Evolutionary conservation across 2,113 vertebrate species (phyloP).

Genomic region (Athene cunicularia): DNA sequence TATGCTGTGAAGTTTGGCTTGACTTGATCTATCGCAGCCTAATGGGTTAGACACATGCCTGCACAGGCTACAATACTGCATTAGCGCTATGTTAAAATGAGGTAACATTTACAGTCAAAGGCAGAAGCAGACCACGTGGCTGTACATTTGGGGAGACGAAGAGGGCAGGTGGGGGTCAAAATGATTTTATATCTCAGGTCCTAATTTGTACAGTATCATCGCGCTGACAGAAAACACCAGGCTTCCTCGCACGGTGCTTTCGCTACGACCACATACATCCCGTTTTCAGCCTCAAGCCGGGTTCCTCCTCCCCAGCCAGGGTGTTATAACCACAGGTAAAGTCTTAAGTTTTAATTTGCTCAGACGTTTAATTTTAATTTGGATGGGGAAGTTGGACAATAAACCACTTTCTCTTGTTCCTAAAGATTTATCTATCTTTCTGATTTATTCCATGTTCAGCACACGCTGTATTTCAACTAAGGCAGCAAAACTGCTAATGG

Average conservation of each 20-base stretch:
- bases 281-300: not conserved
- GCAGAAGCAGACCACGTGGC: fast-evolving
- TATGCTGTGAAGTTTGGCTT: not conserved
- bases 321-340: not conserved
- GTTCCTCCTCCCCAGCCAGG: not conserved
- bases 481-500: not conserved
- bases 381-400: not conserved
- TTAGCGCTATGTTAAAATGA: not conserved
- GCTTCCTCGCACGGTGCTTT: not conserved
- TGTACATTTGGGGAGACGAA: not conserved
- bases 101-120: not conserved
- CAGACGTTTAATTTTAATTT: not conserved
- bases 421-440: not conserved
- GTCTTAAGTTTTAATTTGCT: not conserved
- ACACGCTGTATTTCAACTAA: not conserved
- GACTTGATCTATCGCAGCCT: not conserved
- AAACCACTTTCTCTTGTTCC: not conserved
- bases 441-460: not conserved
- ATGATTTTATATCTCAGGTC: not conserved
- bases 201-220: not conserved
- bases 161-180: not conserved
- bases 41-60: fast-evolving
- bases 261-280: fast-evolving
- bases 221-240: fast-evolving
- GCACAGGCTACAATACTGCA: not conserved